Conservation (phyloP, 2,888 invertebrate genomes). For the Caenorhabditis becei region DNA sequence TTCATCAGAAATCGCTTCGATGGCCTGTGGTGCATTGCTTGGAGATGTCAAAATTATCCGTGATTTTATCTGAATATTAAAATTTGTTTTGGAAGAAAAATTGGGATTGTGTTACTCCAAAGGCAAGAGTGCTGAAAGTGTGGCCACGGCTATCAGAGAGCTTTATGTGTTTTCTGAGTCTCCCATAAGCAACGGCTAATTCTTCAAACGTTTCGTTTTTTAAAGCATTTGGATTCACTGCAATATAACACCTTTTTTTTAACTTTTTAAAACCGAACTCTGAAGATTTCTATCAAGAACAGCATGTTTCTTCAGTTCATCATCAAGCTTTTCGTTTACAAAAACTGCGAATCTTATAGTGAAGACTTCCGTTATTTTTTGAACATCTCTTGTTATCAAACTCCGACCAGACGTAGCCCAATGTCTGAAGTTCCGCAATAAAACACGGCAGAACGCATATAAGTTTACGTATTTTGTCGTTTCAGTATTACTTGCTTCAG, state of each 20-base stretch:
- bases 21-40: constrained; percentile 37
- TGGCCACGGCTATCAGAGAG: constrained; percentile 54
- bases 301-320: constrained; percentile 58
- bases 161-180: constrained; percentile 51
- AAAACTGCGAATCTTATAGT: constrained; percentile 56
- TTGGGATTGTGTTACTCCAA: constrained; percentile 28
- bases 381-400: constrained; percentile 68
- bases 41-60: constrained; percentile 59
- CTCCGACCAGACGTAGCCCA: constrained; percentile 71
- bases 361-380: constrained; percentile 68
- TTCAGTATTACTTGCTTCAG: constrained; percentile 72
- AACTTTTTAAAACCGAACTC: not conserved
- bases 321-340: constrained; percentile 59
- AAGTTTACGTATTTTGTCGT: constrained; percentile 63
- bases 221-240: constrained; percentile 20
- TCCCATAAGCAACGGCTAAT: constrained; percentile 49
- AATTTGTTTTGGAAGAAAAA: not conserved
- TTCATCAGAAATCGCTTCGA: constrained; percentile 66
- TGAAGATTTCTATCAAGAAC: constrained; percentile 3
- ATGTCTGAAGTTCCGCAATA: too few species aligned
- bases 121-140: constrained; percentile 56
- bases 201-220: constrained; percentile 61
- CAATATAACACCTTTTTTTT: not conserved
- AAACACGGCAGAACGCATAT: too few species aligned
- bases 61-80: constrained; percentile 58